phyloP scores from a whole-genome alignment of 2,888 invertebrate genomes.

The Hybos culiciformis region DNA sequence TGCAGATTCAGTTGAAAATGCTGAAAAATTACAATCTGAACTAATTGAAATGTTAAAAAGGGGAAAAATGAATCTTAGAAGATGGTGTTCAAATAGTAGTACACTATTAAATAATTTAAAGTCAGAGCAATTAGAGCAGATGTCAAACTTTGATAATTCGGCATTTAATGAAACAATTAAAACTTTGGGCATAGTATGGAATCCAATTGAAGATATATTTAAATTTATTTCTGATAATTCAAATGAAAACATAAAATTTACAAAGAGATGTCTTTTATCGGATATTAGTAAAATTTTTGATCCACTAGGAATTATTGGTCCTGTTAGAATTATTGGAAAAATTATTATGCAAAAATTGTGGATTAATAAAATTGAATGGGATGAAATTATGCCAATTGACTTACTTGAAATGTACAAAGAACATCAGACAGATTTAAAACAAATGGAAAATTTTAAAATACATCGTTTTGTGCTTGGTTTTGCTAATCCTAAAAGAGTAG shows the following conservation, averaged over 20 bases:
- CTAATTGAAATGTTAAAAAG: too few species aligned
- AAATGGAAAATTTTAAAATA: too few species aligned
- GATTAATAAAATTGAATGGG: conserved; percentile 10
- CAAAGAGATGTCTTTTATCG: conserved; percentile 7
- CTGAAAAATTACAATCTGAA: neutral
- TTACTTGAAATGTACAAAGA: conserved; percentile 5
- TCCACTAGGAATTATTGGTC: conserved; percentile 9
- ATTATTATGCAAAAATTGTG: conserved; percentile 12
- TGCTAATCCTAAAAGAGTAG: neutral
- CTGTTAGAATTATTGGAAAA: conserved; percentile 11
- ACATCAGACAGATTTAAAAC: conserved; percentile 1
- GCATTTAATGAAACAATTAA: conserved; percentile 2
- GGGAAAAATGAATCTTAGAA: too few species aligned
- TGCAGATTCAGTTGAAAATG: neutral
- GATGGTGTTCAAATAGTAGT: too few species aligned
- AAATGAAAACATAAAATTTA: conserved; percentile 4
- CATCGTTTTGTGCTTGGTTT: neutral
- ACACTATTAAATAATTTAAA: neutral
- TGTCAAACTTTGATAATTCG: neutral
- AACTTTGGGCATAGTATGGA: conserved; percentile 9
- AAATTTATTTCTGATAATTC: conserved; percentile 4
- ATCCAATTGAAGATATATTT: conserved; percentile 9
- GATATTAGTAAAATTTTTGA: conserved; percentile 10
- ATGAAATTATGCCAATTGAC: conserved; percentile 9
- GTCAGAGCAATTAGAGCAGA: neutral